Percentiles rank a stretch among this genome's conserved stretches.
phyloP scores from a whole-genome alignment of 2,113 vertebrate genomes.

The Ptychochromis oligacanthus region DNA sequence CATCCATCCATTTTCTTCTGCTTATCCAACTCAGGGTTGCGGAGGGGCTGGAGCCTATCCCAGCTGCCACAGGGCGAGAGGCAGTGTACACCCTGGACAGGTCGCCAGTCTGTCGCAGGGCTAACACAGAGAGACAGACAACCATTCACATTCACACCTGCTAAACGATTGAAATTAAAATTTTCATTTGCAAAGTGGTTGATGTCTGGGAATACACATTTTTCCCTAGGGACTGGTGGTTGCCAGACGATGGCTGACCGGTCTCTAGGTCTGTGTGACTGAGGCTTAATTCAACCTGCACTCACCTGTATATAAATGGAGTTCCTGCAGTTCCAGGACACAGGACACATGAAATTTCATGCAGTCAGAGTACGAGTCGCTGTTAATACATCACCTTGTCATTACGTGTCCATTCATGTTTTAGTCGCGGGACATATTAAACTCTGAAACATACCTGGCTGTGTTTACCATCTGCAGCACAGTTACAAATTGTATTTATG shows the following conservation, averaged over 20 bases:
- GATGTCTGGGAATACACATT: neutral
- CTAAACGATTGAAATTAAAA: neutral
- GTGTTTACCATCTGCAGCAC: neutral
- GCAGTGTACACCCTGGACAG: too few relatives aligned
- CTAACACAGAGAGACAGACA: too few relatives aligned
- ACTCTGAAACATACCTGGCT: neutral
- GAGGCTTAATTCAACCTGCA: neutral
- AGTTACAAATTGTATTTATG: neutral
- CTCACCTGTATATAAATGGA: neutral
- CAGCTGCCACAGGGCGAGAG: too few relatives aligned
- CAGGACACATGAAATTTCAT: neutral
- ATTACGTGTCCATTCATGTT: neutral
- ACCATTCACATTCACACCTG: too few relatives aligned
- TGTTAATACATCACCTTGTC: neutral
- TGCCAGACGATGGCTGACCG: too few relatives aligned
- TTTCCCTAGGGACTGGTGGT: neutral
- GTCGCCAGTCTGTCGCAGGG: too few relatives aligned
- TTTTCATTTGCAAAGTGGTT: neutral
- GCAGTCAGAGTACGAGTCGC: neutral
- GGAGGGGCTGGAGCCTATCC: too few relatives aligned
- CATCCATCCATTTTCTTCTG: too few relatives aligned
- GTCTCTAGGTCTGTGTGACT: neutral
- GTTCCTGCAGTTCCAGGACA: neutral
- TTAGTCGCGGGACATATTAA: neutral
- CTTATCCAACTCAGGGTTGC: too few relatives aligned